Evolutionary conservation across 2,797 vertebrate species (phyloP), one percentile per base, ranked within the genome.

Genomic region (Ctenochaetus hawaiiensis): DNA sequence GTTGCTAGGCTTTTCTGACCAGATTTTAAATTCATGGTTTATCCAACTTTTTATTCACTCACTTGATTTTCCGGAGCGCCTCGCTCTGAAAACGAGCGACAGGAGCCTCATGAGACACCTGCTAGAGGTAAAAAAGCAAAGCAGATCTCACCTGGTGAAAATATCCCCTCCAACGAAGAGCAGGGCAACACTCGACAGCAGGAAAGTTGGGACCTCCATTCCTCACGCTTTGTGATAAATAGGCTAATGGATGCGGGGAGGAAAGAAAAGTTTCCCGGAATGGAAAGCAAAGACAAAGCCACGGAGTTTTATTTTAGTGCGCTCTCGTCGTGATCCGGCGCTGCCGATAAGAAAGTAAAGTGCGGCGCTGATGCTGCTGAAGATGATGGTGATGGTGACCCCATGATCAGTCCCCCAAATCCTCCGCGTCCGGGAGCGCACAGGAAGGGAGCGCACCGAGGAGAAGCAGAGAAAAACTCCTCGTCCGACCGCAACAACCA

Each of bases 91-190:
- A 1, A 11, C 3, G 6, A 1, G 34, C 5, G 10, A 34, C 14
- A 12, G 9, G 10, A 9, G 30, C 30, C 30, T 7, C 30, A 43
- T 8, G 23, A 57, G 13, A 48, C 56, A 78, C 61, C 64, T 83
- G 82, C 58, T 13, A 53, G 43, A 72, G 63, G 44, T 51, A 8
- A 34, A 6, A 60, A 72, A 60, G 13, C 37, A 51, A 64, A 23
- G n/a, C 16, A 61, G 57, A 54, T 68, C 96, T 97, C 95, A 98
- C 97, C 97, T 96, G 95, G 95, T 92, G 85, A 95, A 94, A 87
- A 94, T 91, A 87, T 92, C 95, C 82, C 93, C 93, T 48, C 87
- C 95, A 63, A 95, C 69, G 83, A 96, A 94, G 34, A 97, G 92
- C 85, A 97, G 87, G 59, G 96, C 93, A 26, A 97, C 82, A 86